These are phyloP conservation scores for Acrocephalus scirpaceus DNA, from an alignment of 2,797 vertebrate genomes.

Conservation along the genomic window DNA sequence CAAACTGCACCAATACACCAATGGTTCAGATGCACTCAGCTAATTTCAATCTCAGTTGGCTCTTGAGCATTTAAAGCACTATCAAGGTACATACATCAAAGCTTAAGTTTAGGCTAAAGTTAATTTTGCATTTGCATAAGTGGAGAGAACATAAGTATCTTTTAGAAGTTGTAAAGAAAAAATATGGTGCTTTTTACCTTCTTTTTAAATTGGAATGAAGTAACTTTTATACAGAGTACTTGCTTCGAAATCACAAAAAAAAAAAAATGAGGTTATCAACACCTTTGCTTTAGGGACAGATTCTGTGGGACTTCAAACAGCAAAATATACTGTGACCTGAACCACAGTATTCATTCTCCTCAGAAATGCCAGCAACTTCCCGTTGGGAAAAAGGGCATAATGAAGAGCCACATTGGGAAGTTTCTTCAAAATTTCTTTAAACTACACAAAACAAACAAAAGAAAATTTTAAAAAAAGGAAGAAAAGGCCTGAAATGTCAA, in stretches of 20 bases:
- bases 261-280: background rate
- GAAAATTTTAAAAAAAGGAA: background rate
- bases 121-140: background rate
- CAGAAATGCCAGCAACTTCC: background rate
- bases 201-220: background rate
- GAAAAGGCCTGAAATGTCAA: background rate
- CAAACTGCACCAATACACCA: background rate
- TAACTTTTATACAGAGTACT: background rate
- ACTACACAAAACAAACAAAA: background rate
- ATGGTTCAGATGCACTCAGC: background rate
- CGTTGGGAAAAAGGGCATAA: background rate
- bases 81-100: background rate
- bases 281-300: background rate
- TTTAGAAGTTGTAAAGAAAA: background rate
- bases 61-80: background rate
- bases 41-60: background rate
- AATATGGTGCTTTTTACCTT: background rate
- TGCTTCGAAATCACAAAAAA: background rate
- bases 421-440: background rate
- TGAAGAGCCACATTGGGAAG: background rate
- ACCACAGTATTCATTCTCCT: background rate
- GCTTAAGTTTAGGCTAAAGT: background rate
- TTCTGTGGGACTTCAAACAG: background rate
- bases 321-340: background rate
- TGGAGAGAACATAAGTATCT: background rate